Percentiles rank a stretch among this genome's conserved stretches.
Conservation (phyloP, 2,113 vertebrate species). For the Caranx ignobilis region DNA sequence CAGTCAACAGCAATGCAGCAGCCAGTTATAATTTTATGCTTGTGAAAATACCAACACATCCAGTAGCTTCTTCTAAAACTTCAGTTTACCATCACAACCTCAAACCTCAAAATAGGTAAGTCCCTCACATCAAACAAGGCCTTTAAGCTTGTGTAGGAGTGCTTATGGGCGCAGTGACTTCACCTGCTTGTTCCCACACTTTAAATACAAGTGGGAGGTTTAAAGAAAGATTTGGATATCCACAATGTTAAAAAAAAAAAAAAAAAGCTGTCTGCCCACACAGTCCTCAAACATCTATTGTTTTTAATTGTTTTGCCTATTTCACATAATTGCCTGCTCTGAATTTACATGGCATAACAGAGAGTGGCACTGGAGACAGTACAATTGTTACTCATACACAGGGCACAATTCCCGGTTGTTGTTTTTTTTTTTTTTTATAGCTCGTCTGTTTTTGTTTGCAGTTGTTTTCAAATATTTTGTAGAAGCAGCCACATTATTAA, state of each 20-base stretch:
- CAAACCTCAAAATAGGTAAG: constrained; percentile 1
- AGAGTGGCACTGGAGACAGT: neutral
- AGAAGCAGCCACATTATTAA: constrained; percentile 38
- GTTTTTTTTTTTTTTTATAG: too few relatives aligned
- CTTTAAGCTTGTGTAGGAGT: neutral
- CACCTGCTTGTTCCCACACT: neutral
- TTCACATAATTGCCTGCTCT: neutral
- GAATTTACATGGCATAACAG: constrained; percentile 16
- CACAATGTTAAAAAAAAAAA: constrained; percentile 1
- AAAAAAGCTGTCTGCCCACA: neutral
- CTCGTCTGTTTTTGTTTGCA: constrained; percentile 11
- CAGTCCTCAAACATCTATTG: neutral
- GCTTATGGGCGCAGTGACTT: neutral
- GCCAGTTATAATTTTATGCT: constrained; percentile 3
- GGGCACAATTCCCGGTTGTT: constrained; percentile 2
- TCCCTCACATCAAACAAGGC: neutral
- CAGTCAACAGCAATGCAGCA: constrained; percentile 33
- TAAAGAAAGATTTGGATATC: neutral
- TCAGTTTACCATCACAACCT: constrained; percentile 16
- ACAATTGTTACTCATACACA: constrained; percentile 1
- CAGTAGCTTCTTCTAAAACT: constrained; percentile 9
- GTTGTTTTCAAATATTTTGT: constrained; percentile 20
- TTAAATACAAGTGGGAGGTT: constrained; percentile 15
- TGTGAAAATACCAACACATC: constrained; percentile 24
- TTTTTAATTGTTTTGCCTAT: constrained; percentile 5